These are phyloP conservation scores for Clunio marinus DNA, from an alignment of 2,888 invertebrate species.

Conservation along the genomic window DNA sequence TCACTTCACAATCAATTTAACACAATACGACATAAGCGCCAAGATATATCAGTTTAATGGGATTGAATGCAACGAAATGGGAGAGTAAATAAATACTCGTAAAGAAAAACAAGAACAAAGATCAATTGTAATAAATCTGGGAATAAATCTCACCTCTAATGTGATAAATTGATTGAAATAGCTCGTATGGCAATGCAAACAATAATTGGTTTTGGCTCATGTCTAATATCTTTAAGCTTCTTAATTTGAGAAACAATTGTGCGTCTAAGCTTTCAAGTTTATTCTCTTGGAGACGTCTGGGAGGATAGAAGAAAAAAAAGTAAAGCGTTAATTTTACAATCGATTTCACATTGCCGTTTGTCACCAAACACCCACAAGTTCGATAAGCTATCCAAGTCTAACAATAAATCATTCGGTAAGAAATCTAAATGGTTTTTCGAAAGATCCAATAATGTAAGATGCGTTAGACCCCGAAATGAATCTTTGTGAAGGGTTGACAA, in stretches of 20 bases:
- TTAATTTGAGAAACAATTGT: constrained; percentile 54
- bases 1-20: constrained; percentile 42
- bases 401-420: constrained; percentile 59
- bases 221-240: constrained; percentile 59
- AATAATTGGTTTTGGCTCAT: constrained; percentile 58
- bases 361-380: constrained; percentile 55
- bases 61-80: not conserved
- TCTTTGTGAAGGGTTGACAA: constrained; percentile 62
- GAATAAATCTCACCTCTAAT: constrained; percentile 43
- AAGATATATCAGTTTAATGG: not conserved
- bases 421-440: constrained; percentile 64
- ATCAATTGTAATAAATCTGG: constrained; percentile 4
- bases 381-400: constrained; percentile 56
- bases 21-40: too few species aligned
- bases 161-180: constrained; percentile 54
- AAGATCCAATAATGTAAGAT: constrained; percentile 59
- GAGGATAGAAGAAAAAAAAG: not conserved
- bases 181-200: constrained; percentile 50
- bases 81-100: too few species aligned
- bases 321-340: not conserved
- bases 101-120: too few species aligned
- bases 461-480: constrained; percentile 58
- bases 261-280: constrained; percentile 55
- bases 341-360: not conserved
- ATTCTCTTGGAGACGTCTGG: constrained; percentile 59